These are phyloP conservation scores for Oxyruncus cristatus DNA, from an alignment of 2,113 vertebrate genomes.

Conservation along the genomic window DNA sequence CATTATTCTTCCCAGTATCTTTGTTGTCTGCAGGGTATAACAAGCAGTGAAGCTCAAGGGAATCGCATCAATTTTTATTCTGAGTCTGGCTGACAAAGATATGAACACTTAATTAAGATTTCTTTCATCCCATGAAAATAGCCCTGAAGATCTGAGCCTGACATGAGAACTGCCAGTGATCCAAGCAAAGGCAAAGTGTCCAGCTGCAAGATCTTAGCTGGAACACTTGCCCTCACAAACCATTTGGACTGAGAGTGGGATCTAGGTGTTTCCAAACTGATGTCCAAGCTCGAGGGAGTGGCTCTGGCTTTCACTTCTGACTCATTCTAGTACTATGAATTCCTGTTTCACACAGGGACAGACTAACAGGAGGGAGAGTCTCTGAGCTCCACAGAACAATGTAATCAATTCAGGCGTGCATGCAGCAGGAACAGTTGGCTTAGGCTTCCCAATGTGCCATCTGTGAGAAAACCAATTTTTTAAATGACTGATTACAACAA, in stretches of 20 bases:
- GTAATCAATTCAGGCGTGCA: not conserved
- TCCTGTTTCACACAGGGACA: not conserved
- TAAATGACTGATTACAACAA: not conserved
- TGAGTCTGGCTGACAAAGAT: conserved; percentile 44
- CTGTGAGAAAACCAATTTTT: not conserved
- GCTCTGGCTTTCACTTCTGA: not conserved
- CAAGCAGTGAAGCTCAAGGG: conserved; percentile 5
- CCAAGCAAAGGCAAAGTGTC: not conserved
- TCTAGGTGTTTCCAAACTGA: not conserved
- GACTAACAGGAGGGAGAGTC: not conserved
- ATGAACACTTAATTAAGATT: conserved; percentile 41
- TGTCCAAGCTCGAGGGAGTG: not conserved
- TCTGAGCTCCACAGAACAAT: not conserved
- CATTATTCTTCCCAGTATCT: conserved; percentile 16
- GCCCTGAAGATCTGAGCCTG: not conserved
- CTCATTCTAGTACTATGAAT: not conserved
- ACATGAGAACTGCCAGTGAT: not conserved
- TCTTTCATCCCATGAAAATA: conserved; percentile 29
- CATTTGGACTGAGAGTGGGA: not conserved
- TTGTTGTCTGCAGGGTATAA: conserved; percentile 7
- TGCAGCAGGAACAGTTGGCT: not conserved
- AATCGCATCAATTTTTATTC: conserved; percentile 1
- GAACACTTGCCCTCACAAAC: not conserved
- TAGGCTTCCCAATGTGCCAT: not conserved
- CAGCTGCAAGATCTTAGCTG: not conserved